phyloP scores from a whole-genome alignment of 2,113 vertebrate species.

The Triplophysa siluroides region DNA sequence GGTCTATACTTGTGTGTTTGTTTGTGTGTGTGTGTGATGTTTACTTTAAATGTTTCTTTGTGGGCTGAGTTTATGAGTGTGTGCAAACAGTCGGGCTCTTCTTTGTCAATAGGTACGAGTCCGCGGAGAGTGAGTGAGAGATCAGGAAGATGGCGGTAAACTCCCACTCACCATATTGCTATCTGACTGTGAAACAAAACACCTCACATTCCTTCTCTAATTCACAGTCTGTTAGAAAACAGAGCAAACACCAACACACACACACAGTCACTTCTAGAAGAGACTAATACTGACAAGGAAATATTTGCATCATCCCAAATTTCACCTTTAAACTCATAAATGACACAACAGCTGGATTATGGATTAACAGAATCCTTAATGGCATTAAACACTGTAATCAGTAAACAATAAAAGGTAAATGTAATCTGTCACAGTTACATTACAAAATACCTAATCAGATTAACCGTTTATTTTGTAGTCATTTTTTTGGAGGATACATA shows the following conservation, averaged over 20 bases:
- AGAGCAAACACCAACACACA: background rate
- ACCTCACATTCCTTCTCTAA: constrained; percentile 20
- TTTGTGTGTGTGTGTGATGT: too few relatives aligned
- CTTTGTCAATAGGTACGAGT: background rate
- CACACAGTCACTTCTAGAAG: background rate
- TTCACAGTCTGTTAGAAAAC: constrained; percentile 19
- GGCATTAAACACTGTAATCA: too few relatives aligned
- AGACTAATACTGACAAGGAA: background rate
- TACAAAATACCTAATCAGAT: background rate
- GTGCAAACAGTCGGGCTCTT: background rate
- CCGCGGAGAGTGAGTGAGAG: background rate
- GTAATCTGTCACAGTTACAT: background rate
- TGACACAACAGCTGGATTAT: background rate
- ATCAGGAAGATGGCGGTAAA: constrained; percentile 10
- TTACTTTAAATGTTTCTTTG: background rate
- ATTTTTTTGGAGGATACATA: too few relatives aligned
- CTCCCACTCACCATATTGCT: constrained; percentile 27
- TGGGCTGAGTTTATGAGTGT: background rate
- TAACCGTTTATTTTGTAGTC: too few relatives aligned
- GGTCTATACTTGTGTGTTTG: too few relatives aligned
- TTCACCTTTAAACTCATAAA: background rate
- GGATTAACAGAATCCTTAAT: too few relatives aligned
- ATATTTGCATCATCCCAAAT: background rate
- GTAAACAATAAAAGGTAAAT: too few relatives aligned
- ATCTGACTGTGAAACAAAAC: constrained; percentile 26